Conservation (phyloP, 2,888 invertebrate species). For the Chalcosyrphus nemorum region DNA sequence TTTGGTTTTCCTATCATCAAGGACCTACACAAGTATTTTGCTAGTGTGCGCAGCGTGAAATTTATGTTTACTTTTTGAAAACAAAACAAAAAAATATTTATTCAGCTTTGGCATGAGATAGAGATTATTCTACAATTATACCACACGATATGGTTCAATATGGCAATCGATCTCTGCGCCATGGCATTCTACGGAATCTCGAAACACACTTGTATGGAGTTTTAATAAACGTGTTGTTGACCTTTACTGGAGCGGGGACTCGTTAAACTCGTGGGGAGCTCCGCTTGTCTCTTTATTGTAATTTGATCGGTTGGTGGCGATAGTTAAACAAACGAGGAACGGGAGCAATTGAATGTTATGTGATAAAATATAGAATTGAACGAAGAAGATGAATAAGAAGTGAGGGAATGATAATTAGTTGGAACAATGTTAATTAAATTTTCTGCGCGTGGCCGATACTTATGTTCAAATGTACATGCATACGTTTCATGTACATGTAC, state of each 20-base stretch:
- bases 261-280: not conserved
- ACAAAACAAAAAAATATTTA: conserved; percentile 7
- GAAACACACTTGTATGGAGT: not conserved
- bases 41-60: not conserved
- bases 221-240: conserved; percentile 50
- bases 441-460: conserved; percentile 20
- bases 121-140: conserved; percentile 24
- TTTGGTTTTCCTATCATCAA: conserved; percentile 29
- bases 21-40: conserved; percentile 25
- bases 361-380: too few relatives aligned
- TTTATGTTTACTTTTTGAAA: conserved; percentile 36
- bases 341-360: conserved; percentile 16
- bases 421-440: conserved; percentile 50
- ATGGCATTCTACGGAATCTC: not conserved
- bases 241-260: conserved; percentile 11
- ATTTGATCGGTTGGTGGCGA: conserved; percentile 56
- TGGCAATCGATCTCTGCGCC: conserved; percentile 24
- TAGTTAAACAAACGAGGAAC: conserved; percentile 5
- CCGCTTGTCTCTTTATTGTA: conserved; percentile 35
- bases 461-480: not conserved
- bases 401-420: conserved; percentile 25
- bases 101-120: conserved; percentile 1
- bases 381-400: not conserved
- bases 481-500: not conserved
- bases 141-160: conserved; percentile 18